Evolutionary conservation across 2,113 vertebrate species (phyloP), one percentile per base, ranked within the genome.

Genomic region (Heptranchias perlo): DNA sequence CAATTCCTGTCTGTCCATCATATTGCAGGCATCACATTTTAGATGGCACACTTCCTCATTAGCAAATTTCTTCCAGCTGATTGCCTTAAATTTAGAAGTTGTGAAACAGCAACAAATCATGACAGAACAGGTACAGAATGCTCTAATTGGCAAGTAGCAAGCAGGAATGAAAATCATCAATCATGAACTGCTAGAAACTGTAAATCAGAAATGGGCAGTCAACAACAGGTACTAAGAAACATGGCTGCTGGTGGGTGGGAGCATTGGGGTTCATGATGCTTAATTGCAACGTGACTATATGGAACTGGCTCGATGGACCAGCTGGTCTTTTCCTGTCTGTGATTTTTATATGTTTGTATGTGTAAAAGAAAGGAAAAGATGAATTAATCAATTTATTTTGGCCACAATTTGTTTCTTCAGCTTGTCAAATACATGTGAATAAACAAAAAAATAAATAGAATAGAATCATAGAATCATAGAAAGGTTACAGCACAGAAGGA

Each of bases 41-140:
- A 62, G 58, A 39, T 39, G 18, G 8, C 35, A 39, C 35, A 61
- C 18, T 21, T 91, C 87, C 28, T 92, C n/a, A 61, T 61, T 3
- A 62, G 35, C 35, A 92, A 61, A 62, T 92, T 61, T 92, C 89
- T n/a, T 35, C 35, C n/a, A 92, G 89, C 54, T 92, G 89, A 61
- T 92, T 39, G 0, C 89, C 6, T 92, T 92, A 39, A 62, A 14
- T 62, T 92, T 92, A 62, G n/a, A 92, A 92, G 54, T 92, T 39
- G 16, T 62, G 54, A 92, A 62, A n/a, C 31, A 61, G 21, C 35
- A n/a, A n/a, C n/a, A n/a, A n/a, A n/a, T n/a, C n/a, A 62, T 39
- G 54, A 62, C 16, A 23, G 58, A 92, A 62, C 5, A 39, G 35
- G 6, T n/a, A 23, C 35, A 62, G 54, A 62, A 58, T 62, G 58